phyloP scores from a whole-genome alignment of 1,140 invertebrate species.

The Diprion similis region DNA sequence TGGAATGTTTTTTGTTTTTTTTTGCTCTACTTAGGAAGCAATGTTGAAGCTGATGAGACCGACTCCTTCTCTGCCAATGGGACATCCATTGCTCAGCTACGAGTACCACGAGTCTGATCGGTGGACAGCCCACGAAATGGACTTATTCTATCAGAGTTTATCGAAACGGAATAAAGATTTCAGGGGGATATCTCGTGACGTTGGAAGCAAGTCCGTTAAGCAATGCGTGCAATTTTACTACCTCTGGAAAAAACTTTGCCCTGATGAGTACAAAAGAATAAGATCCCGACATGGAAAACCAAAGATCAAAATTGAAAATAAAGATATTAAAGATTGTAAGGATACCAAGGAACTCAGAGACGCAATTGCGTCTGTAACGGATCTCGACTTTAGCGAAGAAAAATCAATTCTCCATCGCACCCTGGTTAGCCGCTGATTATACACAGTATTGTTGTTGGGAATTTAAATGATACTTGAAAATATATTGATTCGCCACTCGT shows the following conservation, averaged over 20 bases:
- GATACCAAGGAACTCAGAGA: slow-evolving; percentile 56
- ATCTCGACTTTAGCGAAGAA: slow-evolving; percentile 57
- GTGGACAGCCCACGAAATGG: slow-evolving; percentile 89
- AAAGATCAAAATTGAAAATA: slow-evolving; percentile 52
- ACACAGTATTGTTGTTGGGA: background rate
- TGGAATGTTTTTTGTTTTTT: slow-evolving; percentile 13
- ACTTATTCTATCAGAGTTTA: slow-evolving; percentile 86
- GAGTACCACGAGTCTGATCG: slow-evolving; percentile 77
- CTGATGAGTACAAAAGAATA: slow-evolving; percentile 80
- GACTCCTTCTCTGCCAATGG: slow-evolving; percentile 73
- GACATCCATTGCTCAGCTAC: slow-evolving; percentile 77
- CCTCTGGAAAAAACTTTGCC: slow-evolving; percentile 96
- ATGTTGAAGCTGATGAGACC: slow-evolving; percentile 82
- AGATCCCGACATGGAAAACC: slow-evolving; percentile 57
- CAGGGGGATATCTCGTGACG: slow-evolving; percentile 83
- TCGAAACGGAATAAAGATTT: slow-evolving; percentile 95
- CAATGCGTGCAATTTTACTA: slow-evolving; percentile 99
- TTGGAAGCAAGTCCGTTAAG: slow-evolving; percentile 87
- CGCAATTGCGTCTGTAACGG: slow-evolving; percentile 56
- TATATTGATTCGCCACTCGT: background rate
- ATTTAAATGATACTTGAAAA: background rate
- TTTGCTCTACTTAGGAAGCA: slow-evolving; percentile 67
- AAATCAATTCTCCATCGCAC: slow-evolving; percentile 60
- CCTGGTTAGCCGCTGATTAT: slow-evolving; percentile 42
- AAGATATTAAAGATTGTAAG: slow-evolving; percentile 43